Base-by-base conservation (phyloP, 2,113 vertebrate species). In the mouse (Mus musculus) region DNA sequence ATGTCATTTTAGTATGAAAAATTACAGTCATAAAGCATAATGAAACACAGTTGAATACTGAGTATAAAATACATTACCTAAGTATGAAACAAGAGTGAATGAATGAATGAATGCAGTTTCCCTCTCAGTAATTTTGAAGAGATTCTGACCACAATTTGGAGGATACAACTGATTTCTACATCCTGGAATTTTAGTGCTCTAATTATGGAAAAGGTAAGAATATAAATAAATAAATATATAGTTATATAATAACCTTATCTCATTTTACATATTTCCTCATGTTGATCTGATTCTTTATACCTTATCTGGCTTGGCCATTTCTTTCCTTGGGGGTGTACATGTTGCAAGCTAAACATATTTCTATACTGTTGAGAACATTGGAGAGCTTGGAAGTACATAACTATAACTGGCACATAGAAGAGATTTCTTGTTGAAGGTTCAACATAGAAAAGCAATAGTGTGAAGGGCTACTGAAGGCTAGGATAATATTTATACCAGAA, bases 1-100 rank as follows among this genome's bases (percentile, higher is more conserved):
- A 95, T 95, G 94, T 97, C 95, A 97, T 95, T 96, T 96, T 89
- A 86, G 39, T 95, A 96, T 97, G 72, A 77, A 97, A 97, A 97
- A 97, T 95, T 95, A 81, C 0, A 96, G 61, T 96, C 94, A 93
- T 97, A 97, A 97, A 97, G 52, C 81, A 97, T 95, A 97, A 96
- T 96, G 93, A 95, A 95, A 52, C 72, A 86, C 59, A 95, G 95
- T 95, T 96, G 76, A 95, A 96, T 97, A 97, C 95, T 86, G 90
- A 89, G 81, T 92, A 86, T 77, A 95, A 97, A 97, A 97, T 94
- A 94, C 81, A 89, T 61, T 67, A 52, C 85, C 89, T 93, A 95
- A 93, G 96, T 97, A 90, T 94, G 86, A 96, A 97, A 91, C 61
- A 81, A 73, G 80, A 96, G 28, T 63, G 76, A 97, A 90, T 97